Evolutionary conservation across 2,797 vertebrate species (phyloP).

Genomic region (Pitangus sulphuratus): DNA sequence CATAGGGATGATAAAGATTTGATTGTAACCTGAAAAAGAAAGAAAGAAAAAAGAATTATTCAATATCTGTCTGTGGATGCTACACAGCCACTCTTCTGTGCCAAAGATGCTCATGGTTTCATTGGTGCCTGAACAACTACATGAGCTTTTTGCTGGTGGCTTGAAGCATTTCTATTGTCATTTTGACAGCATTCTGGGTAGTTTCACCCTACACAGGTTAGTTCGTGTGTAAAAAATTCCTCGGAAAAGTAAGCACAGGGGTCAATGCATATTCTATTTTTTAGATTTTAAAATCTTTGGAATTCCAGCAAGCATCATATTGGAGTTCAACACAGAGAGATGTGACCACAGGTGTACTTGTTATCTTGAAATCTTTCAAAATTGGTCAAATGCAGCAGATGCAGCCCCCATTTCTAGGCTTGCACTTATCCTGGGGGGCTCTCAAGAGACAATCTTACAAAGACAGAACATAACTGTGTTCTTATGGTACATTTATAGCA

Average conservation of each 20-base stretch:
- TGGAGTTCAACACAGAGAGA: background rate
- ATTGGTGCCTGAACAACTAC: background rate
- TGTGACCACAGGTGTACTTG: background rate
- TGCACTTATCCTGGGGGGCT: background rate
- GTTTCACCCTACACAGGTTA: background rate
- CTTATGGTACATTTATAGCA: background rate
- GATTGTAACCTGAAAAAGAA: conserved; percentile 89
- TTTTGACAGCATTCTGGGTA: background rate
- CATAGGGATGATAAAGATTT: conserved; percentile 89
- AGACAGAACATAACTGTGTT: background rate
- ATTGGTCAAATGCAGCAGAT: background rate
- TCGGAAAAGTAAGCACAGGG: background rate
- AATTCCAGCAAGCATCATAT: background rate
- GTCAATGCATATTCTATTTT: background rate
- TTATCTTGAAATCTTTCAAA: background rate
- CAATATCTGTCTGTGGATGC: background rate
- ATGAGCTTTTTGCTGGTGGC: background rate
- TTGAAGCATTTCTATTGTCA: background rate
- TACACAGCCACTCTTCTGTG: background rate
- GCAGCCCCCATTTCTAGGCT: background rate
- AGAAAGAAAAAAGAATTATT: background rate
- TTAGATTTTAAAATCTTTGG: background rate
- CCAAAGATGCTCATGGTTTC: background rate
- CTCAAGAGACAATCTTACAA: background rate
- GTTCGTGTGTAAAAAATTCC: background rate